These are phyloP conservation scores for Piscicola geometra DNA, from an alignment of 2,888 invertebrate genomes.

Conservation along the genomic window DNA sequence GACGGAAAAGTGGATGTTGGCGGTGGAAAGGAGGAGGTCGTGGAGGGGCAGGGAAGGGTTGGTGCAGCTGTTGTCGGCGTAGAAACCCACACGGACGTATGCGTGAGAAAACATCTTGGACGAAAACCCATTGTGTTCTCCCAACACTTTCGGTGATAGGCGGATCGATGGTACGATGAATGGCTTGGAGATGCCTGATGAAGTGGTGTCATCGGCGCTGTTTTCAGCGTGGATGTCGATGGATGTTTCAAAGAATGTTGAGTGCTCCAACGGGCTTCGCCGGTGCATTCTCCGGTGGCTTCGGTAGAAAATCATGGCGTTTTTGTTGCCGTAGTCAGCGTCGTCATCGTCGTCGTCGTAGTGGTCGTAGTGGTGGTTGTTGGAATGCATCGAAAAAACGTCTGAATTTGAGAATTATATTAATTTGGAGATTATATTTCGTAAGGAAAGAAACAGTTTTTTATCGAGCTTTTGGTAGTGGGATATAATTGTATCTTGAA, in stretches of 20 bases:
- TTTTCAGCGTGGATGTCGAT: not conserved
- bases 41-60: not conserved
- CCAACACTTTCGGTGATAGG: not conserved
- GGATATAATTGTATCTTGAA: no score
- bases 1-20: not conserved
- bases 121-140: not conserved
- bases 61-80: not conserved
- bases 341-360: conserved; percentile 15
- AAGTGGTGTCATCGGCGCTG: not conserved
- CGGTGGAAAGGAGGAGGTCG: not conserved
- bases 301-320: not conserved
- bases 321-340: not conserved
- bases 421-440: no score
- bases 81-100: conserved; percentile 11
- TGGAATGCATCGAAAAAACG: no score
- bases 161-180: not conserved
- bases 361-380: not conserved
- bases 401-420: not conserved
- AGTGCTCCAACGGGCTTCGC: not conserved
- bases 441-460: no score
- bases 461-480: no score
- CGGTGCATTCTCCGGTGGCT: not conserved
- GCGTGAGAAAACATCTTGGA: no score
- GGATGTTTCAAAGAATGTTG: not conserved
- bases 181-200: not conserved